Base-by-base conservation (phyloP, 2,888 invertebrate genomes). In the Norana najaformis region DNA sequence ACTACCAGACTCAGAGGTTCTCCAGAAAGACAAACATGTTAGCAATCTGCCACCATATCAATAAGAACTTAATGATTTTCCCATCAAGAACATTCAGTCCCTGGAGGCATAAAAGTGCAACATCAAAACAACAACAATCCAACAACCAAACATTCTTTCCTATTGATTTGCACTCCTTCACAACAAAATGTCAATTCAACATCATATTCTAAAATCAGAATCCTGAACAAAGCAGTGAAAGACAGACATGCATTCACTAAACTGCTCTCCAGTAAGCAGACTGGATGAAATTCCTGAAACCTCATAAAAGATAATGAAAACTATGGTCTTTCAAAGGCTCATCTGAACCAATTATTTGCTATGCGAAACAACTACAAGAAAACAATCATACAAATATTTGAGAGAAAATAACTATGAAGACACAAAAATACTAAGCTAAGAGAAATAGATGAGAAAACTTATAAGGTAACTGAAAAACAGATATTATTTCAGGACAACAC, bases 321-420 rank as follows among this genome's bases (percentile, higher is more conserved):
- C 5, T 18, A 0, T 47, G 47, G 23, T 47, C 47, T 47, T 47
- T 47, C 23, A 47, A 47, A 47, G 47, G 47, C 47, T 47, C 23
- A 13, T n/a, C 0, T 69, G n/a, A 69, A 69, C 69, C 30, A n/a
- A 1, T 8, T 69, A n/a, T 69, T 69, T 0, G n/a, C 69, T 69
- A 69, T 11, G n/a, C n/a, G n/a, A 69, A 69, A 69, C 23, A 69
- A 69, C 69, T 69, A 69, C n/a, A 69, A 16, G 30, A 30, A 69
- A 69, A 69, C 69, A 69, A 69, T 8, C n/a, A 69, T 8, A 69
- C 13, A 69, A 69, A 69, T n/a, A 69, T 69, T n/a, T n/a, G 69
- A 69, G 69, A 69, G n/a, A 69, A n/a, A 69, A 69, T 69, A 69
- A 69, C 69, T n/a, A 69, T 69, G 69, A 69, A 69, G 30, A 69